Evolutionary conservation across 2,113 vertebrate species (phyloP).

Genomic region (Hydrolagus affinis): DNA sequence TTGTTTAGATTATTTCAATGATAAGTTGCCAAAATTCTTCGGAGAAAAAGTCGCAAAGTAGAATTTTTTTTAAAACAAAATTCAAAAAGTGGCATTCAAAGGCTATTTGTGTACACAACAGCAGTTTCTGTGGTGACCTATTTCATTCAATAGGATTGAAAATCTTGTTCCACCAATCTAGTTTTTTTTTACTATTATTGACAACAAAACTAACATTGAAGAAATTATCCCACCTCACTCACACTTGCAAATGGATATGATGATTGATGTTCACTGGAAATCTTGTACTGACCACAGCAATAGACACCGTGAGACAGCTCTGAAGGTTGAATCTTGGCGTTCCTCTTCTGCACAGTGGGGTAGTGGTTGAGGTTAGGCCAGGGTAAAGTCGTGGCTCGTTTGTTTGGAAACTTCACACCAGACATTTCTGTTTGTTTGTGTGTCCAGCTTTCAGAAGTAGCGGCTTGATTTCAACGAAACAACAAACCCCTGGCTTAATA

Average conservation of each 20-base stretch:
- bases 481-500: not conserved
- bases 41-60: not conserved
- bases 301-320: not conserved
- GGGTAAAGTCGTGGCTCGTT: not conserved
- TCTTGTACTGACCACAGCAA: not conserved
- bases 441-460: not conserved
- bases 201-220: not conserved
- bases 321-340: not conserved
- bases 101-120: not conserved
- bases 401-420: not conserved
- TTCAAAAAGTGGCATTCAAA: not conserved
- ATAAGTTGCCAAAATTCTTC: not conserved
- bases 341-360: slow-evolving; percentile 33
- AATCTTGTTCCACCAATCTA: not conserved
- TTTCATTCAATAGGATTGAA: not conserved
- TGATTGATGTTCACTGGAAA: not conserved
- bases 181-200: not conserved
- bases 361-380: slow-evolving; percentile 42
- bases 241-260: not conserved
- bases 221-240: slow-evolving; percentile 30
- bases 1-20: not conserved
- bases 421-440: not conserved
- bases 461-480: not conserved
- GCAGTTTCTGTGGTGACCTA: not conserved
- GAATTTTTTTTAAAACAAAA: not conserved